Evolutionary conservation across 2,888 invertebrate species (phyloP).

Genomic region (Hybos culiciformis): DNA sequence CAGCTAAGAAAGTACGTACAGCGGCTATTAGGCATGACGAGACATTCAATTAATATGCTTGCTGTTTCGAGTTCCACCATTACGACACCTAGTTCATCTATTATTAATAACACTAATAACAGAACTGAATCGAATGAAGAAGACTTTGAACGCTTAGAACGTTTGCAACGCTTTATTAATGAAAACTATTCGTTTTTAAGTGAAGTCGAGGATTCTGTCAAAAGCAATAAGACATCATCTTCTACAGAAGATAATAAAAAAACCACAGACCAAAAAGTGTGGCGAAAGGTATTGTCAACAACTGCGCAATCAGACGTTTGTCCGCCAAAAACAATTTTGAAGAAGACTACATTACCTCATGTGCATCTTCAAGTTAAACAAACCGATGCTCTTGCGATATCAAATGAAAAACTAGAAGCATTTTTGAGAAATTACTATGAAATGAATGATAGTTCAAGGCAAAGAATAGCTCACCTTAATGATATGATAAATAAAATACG

Average conservation of each 20-base stretch:
- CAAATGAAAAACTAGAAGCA: background rate
- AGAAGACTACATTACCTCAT: background rate
- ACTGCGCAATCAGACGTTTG: background rate
- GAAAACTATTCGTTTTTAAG: slow-evolving; percentile 30
- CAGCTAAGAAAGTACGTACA: slow-evolving; percentile 36
- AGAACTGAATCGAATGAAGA: slow-evolving; percentile 15
- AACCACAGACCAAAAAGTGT: slow-evolving; percentile 13
- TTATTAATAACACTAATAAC: slow-evolving; percentile 36
- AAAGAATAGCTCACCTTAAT: slow-evolving; percentile 42
- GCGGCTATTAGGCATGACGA: slow-evolving; percentile 40
- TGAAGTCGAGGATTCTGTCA: slow-evolving; percentile 28
- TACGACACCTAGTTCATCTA: slow-evolving; percentile 37
- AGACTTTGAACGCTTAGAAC: slow-evolving; percentile 19
- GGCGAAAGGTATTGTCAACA: slow-evolving; percentile 1
- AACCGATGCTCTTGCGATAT: background rate
- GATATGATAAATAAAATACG: slow-evolving; percentile 44
- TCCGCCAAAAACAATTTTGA: slow-evolving; percentile 8
- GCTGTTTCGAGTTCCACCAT: slow-evolving; percentile 37
- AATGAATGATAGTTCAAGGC: slow-evolving; percentile 40
- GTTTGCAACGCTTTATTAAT: slow-evolving; percentile 26
- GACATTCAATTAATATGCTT: slow-evolving; percentile 36
- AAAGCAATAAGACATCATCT: slow-evolving; percentile 6
- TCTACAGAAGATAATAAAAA: slow-evolving; percentile 24
- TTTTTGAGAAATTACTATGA: slow-evolving; percentile 36
- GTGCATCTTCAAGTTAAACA: slow-evolving; percentile 7